Evolutionary conservation across 2,113 vertebrate species (phyloP).

Genomic region (Poecile atricapillus): DNA sequence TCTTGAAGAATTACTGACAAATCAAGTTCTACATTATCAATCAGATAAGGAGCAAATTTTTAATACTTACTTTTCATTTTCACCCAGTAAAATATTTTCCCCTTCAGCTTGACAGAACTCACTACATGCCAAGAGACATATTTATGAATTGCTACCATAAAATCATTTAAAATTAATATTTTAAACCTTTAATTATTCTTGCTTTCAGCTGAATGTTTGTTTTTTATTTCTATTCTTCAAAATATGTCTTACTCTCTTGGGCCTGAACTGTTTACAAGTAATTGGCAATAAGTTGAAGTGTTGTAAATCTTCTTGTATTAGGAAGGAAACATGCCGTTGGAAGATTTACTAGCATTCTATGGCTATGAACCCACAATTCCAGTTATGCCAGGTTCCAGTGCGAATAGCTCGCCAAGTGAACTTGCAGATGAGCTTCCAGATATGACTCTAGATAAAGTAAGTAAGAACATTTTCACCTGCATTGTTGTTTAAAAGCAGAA

Average conservation of each 20-base stretch:
- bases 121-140: background rate
- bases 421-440: slow-evolving; percentile 95
- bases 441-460: slow-evolving; percentile 98
- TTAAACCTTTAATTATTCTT: background rate
- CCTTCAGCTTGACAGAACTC: background rate
- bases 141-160: background rate
- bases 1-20: background rate
- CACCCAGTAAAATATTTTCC: background rate
- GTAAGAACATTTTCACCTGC: background rate
- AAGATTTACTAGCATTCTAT: slow-evolving; percentile 94
- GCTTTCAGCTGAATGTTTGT: background rate
- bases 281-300: background rate
- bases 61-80: background rate
- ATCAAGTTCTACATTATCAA: background rate
- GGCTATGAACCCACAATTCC: slow-evolving; percentile 88
- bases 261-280: background rate
- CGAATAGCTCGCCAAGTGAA: slow-evolving; percentile 92
- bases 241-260: background rate
- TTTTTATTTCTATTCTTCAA: background rate
- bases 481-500: background rate
- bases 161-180: background rate
- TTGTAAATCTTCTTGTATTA: slow-evolving; percentile 53
- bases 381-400: slow-evolving; percentile 83
- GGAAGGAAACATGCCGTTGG: slow-evolving; percentile 97
- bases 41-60: background rate